Conservation (phyloP, 2,113 vertebrate genomes). For the Canis aureus region DNA sequence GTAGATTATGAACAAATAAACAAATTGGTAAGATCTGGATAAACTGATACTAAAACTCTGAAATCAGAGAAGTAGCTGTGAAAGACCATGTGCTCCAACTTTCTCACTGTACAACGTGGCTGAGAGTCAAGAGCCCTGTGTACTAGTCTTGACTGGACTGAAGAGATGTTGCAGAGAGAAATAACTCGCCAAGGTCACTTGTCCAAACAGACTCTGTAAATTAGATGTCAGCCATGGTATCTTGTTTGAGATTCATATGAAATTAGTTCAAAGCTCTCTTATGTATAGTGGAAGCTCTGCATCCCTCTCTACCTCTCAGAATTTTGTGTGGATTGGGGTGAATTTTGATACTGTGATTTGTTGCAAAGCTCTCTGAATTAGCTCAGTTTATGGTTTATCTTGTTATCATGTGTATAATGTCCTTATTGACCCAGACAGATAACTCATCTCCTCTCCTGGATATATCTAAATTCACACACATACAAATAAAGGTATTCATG, state of each 20-base stretch:
- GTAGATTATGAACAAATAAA: background rate
- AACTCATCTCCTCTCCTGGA: background rate
- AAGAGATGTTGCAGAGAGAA: background rate
- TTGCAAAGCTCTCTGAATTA: background rate
- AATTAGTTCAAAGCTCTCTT: background rate
- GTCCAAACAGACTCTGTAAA: background rate
- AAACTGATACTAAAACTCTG: background rate
- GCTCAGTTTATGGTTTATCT: background rate
- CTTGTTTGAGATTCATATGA: slow-evolving; percentile 23
- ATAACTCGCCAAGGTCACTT: background rate
- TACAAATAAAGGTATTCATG: background rate
- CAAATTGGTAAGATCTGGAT: background rate
- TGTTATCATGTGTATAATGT: background rate
- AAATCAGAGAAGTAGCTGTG: background rate
- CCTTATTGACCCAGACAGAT: background rate
- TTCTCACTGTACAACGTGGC: background rate
- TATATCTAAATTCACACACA: background rate
- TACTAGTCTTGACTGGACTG: background rate
- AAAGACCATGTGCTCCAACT: background rate
- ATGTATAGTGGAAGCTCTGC: background rate
- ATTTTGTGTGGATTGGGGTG: background rate
- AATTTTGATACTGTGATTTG: background rate
- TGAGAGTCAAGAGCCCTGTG: background rate
- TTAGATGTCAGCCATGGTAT: background rate
- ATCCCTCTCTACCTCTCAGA: background rate